Evolutionary conservation across 2,797 vertebrate genomes (phyloP).

Genomic region (Carduelis carduelis): DNA sequence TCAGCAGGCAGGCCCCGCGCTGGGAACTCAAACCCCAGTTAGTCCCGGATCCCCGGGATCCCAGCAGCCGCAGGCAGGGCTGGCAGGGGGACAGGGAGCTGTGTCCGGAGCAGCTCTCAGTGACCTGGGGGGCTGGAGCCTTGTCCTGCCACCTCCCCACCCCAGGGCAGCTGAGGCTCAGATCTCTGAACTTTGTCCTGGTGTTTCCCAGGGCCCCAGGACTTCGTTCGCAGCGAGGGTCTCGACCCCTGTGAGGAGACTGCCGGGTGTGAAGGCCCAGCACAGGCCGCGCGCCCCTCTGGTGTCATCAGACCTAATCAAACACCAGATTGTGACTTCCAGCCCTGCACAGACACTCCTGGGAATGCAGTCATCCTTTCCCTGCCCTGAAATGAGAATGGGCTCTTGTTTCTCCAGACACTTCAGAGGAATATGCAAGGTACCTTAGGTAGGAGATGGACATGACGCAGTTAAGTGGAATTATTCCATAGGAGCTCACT

Average conservation of each 20-base stretch:
- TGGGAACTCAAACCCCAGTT: neutral
- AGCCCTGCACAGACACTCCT: neutral
- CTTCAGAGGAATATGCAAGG: neutral
- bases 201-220: neutral
- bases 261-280: neutral
- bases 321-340: neutral
- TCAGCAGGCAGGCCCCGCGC: neutral
- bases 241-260: neutral
- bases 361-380: neutral
- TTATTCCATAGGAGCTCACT: neutral
- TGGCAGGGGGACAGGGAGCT: neutral
- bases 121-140: neutral
- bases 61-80: neutral
- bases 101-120: neutral
- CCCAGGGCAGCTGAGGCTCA: neutral
- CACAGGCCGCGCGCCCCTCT: neutral
- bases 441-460: neutral
- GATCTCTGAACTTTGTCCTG: no score
- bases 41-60: neutral
- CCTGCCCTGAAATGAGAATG: neutral
- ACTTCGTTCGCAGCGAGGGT: neutral
- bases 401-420: neutral
- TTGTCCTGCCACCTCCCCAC: neutral
- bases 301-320: neutral
- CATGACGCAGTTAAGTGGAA: neutral